Conservation (phyloP, 1,140 invertebrate species). For the Scaptomyza graminum region DNA sequence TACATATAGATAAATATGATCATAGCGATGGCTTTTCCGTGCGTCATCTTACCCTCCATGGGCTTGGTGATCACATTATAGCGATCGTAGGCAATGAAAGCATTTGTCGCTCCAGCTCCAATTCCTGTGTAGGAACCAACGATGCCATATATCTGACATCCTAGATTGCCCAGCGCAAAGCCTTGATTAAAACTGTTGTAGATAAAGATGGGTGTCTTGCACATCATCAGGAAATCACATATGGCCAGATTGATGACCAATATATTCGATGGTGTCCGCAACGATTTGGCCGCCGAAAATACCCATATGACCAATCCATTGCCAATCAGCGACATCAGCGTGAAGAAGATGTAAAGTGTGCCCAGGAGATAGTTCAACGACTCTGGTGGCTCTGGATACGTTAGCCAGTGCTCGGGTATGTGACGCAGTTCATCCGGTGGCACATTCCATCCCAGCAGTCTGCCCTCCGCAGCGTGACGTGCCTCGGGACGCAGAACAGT, state of each 20-base stretch:
- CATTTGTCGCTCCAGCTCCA: constrained; percentile 91
- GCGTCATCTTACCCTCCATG: constrained; percentile 91
- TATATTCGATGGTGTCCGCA: constrained; percentile 96
- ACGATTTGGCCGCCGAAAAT: constrained; percentile 89
- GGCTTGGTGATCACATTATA: constrained; percentile 92
- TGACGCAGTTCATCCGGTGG: constrained; percentile 89
- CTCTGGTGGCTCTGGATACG: constrained; percentile 91
- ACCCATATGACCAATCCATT: constrained; percentile 96
- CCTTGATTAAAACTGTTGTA: constrained; percentile 91
- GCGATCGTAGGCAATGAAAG: constrained; percentile 83
- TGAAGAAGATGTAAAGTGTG: constrained; percentile 92
- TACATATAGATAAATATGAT: constrained; percentile 90
- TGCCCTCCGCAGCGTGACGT: constrained; percentile 70
- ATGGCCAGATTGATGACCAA: constrained; percentile 94
- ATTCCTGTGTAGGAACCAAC: constrained; percentile 93
- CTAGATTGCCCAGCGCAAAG: constrained; percentile 89
- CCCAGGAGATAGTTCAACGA: constrained; percentile 93
- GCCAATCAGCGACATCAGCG: constrained; percentile 90
- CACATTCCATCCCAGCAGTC: constrained; percentile 91
- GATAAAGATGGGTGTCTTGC: constrained; percentile 88
- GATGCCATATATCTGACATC: constrained; percentile 91
- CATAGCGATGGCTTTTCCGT: constrained; percentile 90
- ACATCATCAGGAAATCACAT: constrained; percentile 95
- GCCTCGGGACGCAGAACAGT: constrained; percentile 66
- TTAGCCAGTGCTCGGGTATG: constrained; percentile 93